These are phyloP conservation scores for Bombyx mori DNA, from an alignment of 1,140 invertebrate species.

Conservation along the genomic window DNA sequence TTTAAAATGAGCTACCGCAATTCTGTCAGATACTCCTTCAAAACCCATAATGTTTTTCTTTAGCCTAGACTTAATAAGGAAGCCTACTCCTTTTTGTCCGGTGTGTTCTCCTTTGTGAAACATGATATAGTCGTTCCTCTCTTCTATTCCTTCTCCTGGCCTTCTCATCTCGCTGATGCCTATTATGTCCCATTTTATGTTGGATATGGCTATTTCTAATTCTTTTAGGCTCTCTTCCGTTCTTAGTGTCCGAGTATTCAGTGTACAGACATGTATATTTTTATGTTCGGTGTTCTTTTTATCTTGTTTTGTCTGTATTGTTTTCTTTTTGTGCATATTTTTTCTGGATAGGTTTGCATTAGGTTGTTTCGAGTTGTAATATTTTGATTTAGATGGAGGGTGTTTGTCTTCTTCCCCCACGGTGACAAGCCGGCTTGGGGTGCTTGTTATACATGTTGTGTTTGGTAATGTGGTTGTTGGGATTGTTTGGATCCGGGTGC, in stretches of 20 bases:
- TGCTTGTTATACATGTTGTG: not conserved
- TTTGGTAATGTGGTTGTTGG: slow-evolving; percentile 6
- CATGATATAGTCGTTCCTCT: slow-evolving; percentile 13
- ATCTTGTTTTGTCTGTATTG: not conserved
- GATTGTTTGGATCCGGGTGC: slow-evolving; percentile 4
- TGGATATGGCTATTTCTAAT: slow-evolving; percentile 18
- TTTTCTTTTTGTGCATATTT: no score
- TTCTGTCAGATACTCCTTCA: slow-evolving; percentile 14
- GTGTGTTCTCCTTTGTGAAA: slow-evolving; percentile 14
- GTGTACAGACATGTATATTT: slow-evolving; percentile 1
- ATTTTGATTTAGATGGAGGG: slow-evolving; percentile 4
- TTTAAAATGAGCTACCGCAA: slow-evolving; percentile 12
- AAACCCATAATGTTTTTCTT: slow-evolving; percentile 13
- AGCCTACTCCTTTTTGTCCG: slow-evolving; percentile 19
- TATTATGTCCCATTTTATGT: slow-evolving; percentile 21
- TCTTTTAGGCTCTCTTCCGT: slow-evolving; percentile 15
- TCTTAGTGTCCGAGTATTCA: slow-evolving; percentile 15
- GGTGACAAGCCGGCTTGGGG: slow-evolving; percentile 5
- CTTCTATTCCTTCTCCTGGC: slow-evolving; percentile 18
- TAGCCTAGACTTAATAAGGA: slow-evolving; percentile 10
- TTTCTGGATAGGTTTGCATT: no score
- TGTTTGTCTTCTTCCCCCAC: slow-evolving; percentile 6
- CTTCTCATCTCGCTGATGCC: slow-evolving; percentile 18
- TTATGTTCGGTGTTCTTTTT: not conserved
- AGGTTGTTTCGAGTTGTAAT: not conserved